Evolutionary conservation across 1,140 invertebrate species (phyloP).

Genomic region (Atta texana): DNA sequence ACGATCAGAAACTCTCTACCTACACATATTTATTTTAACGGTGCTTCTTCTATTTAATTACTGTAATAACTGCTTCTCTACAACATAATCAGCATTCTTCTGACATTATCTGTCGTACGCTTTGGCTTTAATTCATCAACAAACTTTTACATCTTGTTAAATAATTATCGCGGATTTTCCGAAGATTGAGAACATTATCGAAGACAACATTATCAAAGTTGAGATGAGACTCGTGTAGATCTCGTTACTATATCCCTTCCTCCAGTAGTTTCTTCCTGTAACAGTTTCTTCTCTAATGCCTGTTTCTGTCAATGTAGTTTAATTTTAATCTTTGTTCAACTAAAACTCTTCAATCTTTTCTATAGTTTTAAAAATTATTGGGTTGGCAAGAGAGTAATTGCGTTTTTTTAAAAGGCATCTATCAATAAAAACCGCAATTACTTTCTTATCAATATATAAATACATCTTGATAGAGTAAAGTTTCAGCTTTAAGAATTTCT

Average conservation of each 20-base stretch:
- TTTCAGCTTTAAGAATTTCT: no score
- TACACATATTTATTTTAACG: not conserved
- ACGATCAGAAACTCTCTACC: not conserved
- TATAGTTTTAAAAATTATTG: no score
- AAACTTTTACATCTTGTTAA: not conserved
- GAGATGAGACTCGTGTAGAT: constrained; percentile 10
- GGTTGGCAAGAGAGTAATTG: no score
- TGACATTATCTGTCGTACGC: not conserved
- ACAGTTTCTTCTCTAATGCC: not conserved
- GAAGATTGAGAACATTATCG: not conserved
- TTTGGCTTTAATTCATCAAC: not conserved
- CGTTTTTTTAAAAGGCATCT: no score
- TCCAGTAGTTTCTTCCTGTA: constrained; percentile 19
- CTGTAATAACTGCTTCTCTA: not conserved
- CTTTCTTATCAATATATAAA: no score
- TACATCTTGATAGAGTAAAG: no score
- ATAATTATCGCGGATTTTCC: not conserved
- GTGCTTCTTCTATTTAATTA: not conserved
- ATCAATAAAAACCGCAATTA: no score
- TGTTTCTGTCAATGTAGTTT: no score
- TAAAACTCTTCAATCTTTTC: no score
- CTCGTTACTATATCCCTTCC: constrained; percentile 9
- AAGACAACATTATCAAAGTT: not conserved
- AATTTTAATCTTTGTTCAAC: no score
- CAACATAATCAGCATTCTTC: not conserved